Percentiles rank a stretch among this genome's conserved stretches.
phyloP scores from a whole-genome alignment of 2,113 vertebrate genomes.

The Amblyornis subalaris region DNA sequence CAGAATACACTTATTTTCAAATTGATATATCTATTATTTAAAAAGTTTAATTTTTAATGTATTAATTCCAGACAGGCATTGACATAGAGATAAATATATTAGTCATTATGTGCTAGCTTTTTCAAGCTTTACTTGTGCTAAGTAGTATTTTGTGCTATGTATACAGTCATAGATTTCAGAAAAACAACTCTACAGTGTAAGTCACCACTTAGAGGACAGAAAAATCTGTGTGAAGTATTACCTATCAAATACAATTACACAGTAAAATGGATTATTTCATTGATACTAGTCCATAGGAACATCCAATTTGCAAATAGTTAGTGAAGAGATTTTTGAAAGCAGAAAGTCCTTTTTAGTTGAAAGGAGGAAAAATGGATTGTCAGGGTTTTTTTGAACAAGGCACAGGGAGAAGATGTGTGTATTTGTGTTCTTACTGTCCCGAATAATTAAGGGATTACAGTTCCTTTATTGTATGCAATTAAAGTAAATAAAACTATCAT shows the following conservation, averaged over 20 bases:
- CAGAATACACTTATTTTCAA: neutral
- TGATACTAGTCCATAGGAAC: neutral
- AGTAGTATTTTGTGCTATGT: neutral
- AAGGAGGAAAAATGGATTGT: neutral
- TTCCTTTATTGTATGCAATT: neutral
- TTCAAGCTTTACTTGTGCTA: neutral
- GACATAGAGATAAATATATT: conserved; percentile 29
- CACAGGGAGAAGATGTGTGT: neutral
- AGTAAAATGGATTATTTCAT: conserved; percentile 45
- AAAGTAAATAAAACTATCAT: neutral
- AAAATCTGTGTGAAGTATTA: conserved; percentile 17
- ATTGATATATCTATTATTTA: conserved; percentile 12
- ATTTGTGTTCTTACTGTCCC: neutral
- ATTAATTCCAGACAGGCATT: neutral
- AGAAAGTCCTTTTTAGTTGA: neutral
- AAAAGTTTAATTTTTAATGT: conserved; percentile 22
- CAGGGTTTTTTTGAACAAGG: neutral
- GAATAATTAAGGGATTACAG: neutral
- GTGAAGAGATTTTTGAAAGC: neutral
- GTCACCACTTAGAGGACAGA: neutral
- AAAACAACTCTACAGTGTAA: neutral
- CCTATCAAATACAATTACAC: conserved; percentile 25
- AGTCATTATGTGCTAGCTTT: neutral
- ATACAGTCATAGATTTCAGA: neutral
- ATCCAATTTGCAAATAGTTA: conserved; percentile 24